These are phyloP conservation scores for Oryzias melastigma DNA, from an alignment of 2,113 vertebrate genomes.

Conservation along the genomic window DNA sequence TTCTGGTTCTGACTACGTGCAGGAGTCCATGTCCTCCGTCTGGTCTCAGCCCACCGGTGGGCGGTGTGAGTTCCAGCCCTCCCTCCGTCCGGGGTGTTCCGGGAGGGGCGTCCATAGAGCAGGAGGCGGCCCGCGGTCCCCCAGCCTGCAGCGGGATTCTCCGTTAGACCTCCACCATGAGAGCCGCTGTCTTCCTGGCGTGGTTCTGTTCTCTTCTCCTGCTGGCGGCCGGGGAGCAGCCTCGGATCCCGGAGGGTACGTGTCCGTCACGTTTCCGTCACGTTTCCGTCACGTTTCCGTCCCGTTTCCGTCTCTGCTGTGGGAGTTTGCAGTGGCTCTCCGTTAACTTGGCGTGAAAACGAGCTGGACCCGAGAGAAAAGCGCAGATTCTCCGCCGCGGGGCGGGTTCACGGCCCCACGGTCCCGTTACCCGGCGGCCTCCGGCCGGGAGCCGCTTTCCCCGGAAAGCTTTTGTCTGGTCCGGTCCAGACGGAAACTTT, in stretches of 20 bases:
- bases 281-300: too few species aligned
- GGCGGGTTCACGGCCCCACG: too few species aligned
- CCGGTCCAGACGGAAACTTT: not conserved
- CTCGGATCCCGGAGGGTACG: conserved; percentile 64
- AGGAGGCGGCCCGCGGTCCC: too few species aligned
- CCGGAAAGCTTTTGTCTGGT: not conserved
- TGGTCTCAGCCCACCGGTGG: conserved; percentile 13
- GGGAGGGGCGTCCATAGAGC: too few species aligned
- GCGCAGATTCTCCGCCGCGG: too few species aligned
- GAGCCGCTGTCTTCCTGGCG: not conserved
- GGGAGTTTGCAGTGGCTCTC: too few species aligned
- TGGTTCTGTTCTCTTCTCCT: conserved; percentile 2
- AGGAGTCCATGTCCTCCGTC: conserved; percentile 38
- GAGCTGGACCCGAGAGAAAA: too few species aligned
- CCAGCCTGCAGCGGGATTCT: not conserved
- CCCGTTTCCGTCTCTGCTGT: too few species aligned
- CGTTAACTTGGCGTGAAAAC: not conserved
- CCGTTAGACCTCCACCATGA: conserved; percentile 30
- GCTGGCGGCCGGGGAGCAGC: conserved; percentile 31
- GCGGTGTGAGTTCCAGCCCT: not conserved
- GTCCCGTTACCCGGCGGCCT: too few species aligned
- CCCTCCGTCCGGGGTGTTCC: not conserved
- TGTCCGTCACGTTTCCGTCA: too few species aligned
- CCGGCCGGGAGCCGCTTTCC: too few species aligned
- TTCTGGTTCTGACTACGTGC: conserved; percentile 48